Evolutionary conservation across 2,113 vertebrate species (phyloP).

Genomic region (Psephotus haematonotus): DNA sequence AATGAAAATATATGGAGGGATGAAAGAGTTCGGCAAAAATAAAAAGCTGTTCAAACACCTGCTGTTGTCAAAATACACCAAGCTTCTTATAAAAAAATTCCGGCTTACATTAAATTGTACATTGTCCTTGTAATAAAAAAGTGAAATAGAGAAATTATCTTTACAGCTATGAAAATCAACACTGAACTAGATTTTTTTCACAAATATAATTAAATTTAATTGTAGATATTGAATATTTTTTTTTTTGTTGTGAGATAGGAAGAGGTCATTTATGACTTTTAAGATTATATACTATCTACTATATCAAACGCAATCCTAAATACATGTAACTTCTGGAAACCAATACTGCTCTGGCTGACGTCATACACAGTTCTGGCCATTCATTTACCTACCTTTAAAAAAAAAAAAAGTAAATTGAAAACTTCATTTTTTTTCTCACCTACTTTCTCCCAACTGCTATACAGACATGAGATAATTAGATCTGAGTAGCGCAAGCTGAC

Average conservation of each 20-base stretch:
- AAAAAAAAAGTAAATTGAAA: neutral
- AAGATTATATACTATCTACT: neutral
- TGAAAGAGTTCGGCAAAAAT: neutral
- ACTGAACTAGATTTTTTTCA: neutral
- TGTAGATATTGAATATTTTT: neutral
- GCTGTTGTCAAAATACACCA: neutral
- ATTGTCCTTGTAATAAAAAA: neutral
- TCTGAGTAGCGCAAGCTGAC: neutral
- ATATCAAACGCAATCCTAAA: neutral
- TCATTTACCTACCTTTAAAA: neutral
- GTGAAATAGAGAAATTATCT: neutral
- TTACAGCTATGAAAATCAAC: neutral
- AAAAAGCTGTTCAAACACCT: constrained; percentile 7
- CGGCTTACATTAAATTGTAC: neutral
- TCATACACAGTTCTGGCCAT: neutral
- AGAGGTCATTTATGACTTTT: neutral
- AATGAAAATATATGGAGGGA: neutral
- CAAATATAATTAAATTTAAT: neutral
- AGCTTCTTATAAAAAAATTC: neutral
- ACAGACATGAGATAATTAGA: neutral
- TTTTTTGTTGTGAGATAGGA: neutral
- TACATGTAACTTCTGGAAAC: neutral
- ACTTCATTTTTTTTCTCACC: neutral
- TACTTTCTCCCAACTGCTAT: neutral
- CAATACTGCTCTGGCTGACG: neutral